Base-by-base conservation (phyloP, 2,888 invertebrate species). In the Eupithecia inturbata region DNA sequence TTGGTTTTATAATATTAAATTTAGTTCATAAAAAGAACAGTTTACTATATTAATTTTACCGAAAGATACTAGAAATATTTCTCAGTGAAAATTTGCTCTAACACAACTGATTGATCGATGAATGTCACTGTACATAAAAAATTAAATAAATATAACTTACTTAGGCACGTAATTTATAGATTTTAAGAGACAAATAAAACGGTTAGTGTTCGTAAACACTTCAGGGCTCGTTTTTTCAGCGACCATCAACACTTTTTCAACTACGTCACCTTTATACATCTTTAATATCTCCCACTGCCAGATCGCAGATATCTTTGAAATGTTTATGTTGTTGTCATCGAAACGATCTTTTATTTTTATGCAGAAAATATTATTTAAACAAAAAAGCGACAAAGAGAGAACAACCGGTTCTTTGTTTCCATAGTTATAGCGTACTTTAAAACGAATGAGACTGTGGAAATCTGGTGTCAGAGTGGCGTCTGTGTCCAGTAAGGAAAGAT, bases 221-320 rank as follows among this genome's bases (percentile, higher is more conserved):
- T 82, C 81, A 39, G 68, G 73, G 62, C 87, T 81, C n/a, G 86
- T 75, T 81, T 84, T 90, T 75, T 78, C 71, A 53, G 92, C 89
- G 82, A 84, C 89, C 53, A 81, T 71, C 70, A 89, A 73, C 28
- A 92, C 62, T 82, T 87, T 90, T 1, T 69, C 53, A 1, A 84
- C 83, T 45, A 92, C 84, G 33, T 90, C 86, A 28, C 88, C 86
- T 75, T 80, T 84, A 77, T 85, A 92, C 49, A 88, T 83, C 78
- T 90, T 89, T n/a, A 93, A 79, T 72, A 93, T 86, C 82, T 93
- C 91, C 93, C 94, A 93, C 82, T 94, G 93, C 94, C 93, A 94
- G 77, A 88, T 87, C 3, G 91, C 84, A 33, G 89, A 84, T 79
- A 93, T 81, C 75, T 84, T 84, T 31, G 75, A 77, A 53, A 92